phyloP scores from a whole-genome alignment of 2,888 invertebrate genomes.

The Drosophila sordidula region DNA sequence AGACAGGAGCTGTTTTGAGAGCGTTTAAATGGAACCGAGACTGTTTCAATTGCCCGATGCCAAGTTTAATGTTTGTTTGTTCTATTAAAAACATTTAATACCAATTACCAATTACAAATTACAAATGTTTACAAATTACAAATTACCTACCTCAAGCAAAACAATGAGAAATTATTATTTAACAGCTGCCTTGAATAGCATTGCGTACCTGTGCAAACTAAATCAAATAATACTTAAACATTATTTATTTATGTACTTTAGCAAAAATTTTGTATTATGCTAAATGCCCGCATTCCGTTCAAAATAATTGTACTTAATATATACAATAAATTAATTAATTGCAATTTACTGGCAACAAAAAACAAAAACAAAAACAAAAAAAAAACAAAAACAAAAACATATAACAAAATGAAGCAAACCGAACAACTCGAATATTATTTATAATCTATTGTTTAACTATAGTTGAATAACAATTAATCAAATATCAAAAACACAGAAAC shows the following conservation, averaged over 20 bases:
- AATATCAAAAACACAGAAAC: constrained; percentile 49
- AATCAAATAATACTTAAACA: constrained; percentile 60
- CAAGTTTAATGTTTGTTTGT: constrained; percentile 35
- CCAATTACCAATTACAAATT: constrained; percentile 14
- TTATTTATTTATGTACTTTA: constrained; percentile 53
- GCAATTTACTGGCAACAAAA: constrained; percentile 24
- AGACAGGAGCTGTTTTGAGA: constrained; percentile 46
- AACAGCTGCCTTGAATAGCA: constrained; percentile 68
- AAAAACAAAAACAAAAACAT: too few species aligned
- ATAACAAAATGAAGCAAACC: constrained; percentile 28
- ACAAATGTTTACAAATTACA: constrained; percentile 17
- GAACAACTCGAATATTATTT: constrained; percentile 61
- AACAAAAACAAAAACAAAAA: neutral
- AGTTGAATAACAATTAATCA: constrained; percentile 29
- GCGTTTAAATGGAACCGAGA: constrained; percentile 19
- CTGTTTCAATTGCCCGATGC: constrained; percentile 42
- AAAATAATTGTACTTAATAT: constrained; percentile 55
- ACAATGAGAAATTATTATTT: constrained; percentile 52
- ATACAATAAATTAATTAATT: constrained; percentile 27
- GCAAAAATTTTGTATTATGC: constrained; percentile 18
- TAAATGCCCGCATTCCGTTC: constrained; percentile 74
- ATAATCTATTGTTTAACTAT: constrained; percentile 10
- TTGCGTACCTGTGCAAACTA: constrained; percentile 78
- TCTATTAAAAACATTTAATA: constrained; percentile 2
- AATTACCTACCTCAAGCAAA: constrained; percentile 69